Evolutionary conservation across 2,113 vertebrate species (phyloP).

Genomic region (Ageneiosus marmoratus): DNA sequence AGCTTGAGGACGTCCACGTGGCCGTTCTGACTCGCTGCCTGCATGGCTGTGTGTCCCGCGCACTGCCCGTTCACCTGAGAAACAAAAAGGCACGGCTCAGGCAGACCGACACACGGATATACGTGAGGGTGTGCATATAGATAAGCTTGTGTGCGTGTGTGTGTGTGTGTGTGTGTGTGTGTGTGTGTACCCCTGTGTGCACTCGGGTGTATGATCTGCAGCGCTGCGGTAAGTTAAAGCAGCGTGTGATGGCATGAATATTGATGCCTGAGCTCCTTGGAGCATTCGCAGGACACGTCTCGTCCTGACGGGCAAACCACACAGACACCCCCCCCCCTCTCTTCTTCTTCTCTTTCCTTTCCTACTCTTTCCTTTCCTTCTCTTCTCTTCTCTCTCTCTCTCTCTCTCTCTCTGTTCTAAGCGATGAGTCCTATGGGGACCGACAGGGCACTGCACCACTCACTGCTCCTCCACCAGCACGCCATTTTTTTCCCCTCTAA

Average conservation of each 20-base stretch:
- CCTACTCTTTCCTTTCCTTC: slow-evolving; percentile 29
- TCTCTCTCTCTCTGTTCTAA: slow-evolving; percentile 64
- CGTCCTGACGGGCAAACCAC: slow-evolving; percentile 70
- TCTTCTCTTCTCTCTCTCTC: slow-evolving; percentile 39
- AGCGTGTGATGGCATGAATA: slow-evolving; percentile 66
- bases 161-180: slow-evolving; percentile 23
- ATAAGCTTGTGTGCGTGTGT: slow-evolving; percentile 22
- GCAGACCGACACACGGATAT: background rate
- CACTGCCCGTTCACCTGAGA: slow-evolving; percentile 96
- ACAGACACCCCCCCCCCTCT: slow-evolving; percentile 60
- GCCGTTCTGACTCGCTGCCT: slow-evolving; percentile 98
- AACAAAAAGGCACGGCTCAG: slow-evolving; percentile 24
- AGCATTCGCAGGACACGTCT: slow-evolving; percentile 72
- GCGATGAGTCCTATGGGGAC: slow-evolving; percentile 73
- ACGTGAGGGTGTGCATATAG: background rate
- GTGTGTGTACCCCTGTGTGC: background rate
- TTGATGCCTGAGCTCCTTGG: slow-evolving; percentile 69
- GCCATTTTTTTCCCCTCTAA: slow-evolving; percentile 10
- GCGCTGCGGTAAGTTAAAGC: slow-evolving; percentile 67
- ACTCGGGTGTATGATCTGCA: slow-evolving; percentile 68
- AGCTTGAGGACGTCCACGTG: slow-evolving; percentile 97
- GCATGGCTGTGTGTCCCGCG: slow-evolving; percentile 98
- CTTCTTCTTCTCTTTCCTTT: background rate
- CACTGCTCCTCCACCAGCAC: slow-evolving; percentile 54
- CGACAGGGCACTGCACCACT: slow-evolving; percentile 68